Conservation (phyloP, 1,140 invertebrate genomes). For the Ephestia elutella region DNA sequence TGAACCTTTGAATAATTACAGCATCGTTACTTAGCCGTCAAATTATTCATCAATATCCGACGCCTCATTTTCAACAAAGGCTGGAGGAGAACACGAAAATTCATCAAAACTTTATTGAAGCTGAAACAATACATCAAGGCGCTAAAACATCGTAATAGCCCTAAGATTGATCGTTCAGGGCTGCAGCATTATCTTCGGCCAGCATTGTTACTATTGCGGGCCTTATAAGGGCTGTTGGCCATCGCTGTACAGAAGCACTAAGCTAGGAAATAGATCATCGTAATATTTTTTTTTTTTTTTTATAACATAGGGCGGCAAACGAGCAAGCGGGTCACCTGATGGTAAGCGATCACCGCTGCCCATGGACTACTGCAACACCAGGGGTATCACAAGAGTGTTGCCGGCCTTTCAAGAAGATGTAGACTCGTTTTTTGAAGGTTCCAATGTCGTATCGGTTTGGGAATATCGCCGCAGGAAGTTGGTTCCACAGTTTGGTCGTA, state of each 20-base stretch:
- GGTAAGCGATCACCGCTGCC: no score
- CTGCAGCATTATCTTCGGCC: slow-evolving; percentile 52
- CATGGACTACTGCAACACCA: no score
- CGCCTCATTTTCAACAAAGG: slow-evolving; percentile 62
- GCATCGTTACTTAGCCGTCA: slow-evolving; percentile 56
- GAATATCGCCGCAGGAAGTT: no score
- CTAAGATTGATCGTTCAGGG: slow-evolving; percentile 66
- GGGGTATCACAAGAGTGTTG: no score
- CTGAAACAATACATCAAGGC: slow-evolving; percentile 72
- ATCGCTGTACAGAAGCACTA: slow-evolving; percentile 16
- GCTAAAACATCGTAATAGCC: slow-evolving; percentile 72
- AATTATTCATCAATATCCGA: slow-evolving; percentile 67
- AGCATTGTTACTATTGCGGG: slow-evolving; percentile 37
- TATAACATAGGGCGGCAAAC: no score
- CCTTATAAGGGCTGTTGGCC: slow-evolving; percentile 1
- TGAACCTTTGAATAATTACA: slow-evolving; percentile 47
- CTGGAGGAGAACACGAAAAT: slow-evolving; percentile 61
- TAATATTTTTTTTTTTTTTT: no score
- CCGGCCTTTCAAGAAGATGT: no score
- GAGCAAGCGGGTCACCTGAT: no score
- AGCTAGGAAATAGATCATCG: neutral
- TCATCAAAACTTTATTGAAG: slow-evolving; percentile 74
- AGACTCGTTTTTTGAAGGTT: no score
- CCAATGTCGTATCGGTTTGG: no score
- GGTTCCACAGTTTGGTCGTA: no score